Evolutionary conservation across 2,888 invertebrate species (phyloP).

Genomic region (Callyntrura guangdongensis): DNA sequence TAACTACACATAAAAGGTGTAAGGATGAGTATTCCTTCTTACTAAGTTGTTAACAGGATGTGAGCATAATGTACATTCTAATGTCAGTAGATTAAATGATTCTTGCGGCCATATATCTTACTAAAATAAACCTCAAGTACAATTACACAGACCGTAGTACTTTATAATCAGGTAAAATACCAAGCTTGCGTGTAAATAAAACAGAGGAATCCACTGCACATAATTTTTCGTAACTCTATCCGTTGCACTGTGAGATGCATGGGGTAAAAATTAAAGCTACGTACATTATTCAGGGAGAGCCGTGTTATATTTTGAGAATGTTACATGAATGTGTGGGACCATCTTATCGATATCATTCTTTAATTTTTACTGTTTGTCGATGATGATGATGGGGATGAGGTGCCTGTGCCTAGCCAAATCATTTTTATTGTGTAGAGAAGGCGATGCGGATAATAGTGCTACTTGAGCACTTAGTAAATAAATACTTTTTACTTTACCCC

Average conservation of each 20-base stretch:
- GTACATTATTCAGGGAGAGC: neutral
- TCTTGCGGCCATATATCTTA: constrained; percentile 18
- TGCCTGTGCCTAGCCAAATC: neutral
- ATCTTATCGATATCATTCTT: constrained; percentile 29
- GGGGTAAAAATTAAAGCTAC: constrained; percentile 29
- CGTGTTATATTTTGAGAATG: constrained; percentile 15
- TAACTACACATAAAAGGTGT: neutral
- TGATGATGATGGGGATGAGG: constrained; percentile 2
- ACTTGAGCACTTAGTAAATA: constrained; percentile 19
- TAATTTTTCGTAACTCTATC: constrained; percentile 20
- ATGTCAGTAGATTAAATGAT: constrained; percentile 5
- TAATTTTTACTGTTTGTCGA: constrained; percentile 40
- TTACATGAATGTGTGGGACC: neutral
- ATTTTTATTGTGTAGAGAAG: neutral
- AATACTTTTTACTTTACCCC: constrained; percentile 11
- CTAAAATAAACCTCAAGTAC: constrained; percentile 3
- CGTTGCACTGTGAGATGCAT: neutral
- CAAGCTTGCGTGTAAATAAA: neutral
- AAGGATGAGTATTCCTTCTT: constrained; percentile 27
- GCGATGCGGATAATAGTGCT: neutral
- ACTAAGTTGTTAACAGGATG: neutral
- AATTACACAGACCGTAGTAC: neutral
- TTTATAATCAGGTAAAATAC: constrained; percentile 30
- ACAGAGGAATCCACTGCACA: neutral
- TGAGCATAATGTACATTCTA: neutral